These are phyloP conservation scores for Zaprionus taronus DNA, from an alignment of 1,140 invertebrate species.

Conservation along the genomic window DNA sequence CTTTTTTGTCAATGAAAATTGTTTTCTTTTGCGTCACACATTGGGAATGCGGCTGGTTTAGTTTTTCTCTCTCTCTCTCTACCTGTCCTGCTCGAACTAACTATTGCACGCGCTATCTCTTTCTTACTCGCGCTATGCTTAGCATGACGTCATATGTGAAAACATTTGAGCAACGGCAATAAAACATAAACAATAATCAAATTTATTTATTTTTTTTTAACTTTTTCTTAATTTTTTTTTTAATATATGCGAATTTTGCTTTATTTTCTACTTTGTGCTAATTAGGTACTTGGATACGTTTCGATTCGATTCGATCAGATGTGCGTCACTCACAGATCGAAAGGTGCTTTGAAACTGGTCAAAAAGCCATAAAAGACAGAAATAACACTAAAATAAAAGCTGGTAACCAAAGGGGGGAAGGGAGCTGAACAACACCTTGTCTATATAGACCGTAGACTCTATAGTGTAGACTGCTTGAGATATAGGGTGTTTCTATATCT, in stretches of 20 bases:
- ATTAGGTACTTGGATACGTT: slow-evolving; percentile 26
- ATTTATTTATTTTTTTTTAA: slow-evolving; percentile 27
- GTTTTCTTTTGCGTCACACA: slow-evolving; percentile 58
- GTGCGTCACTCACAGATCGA: slow-evolving; percentile 36
- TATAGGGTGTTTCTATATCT: slow-evolving; percentile 10
- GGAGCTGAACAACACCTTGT: slow-evolving; percentile 10
- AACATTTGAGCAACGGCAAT: neutral
- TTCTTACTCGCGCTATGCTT: neutral
- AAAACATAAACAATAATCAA: slow-evolving; percentile 19
- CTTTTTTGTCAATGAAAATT: slow-evolving; percentile 60
- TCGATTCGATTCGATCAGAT: slow-evolving; percentile 5
- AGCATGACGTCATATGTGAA: slow-evolving; percentile 6
- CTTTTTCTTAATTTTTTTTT: slow-evolving; percentile 19
- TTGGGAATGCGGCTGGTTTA: slow-evolving; percentile 72
- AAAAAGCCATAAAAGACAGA: slow-evolving; percentile 37
- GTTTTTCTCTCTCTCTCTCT: slow-evolving; percentile 35
- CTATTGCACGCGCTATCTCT: neutral
- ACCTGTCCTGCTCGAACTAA: neutral
- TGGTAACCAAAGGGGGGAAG: slow-evolving; percentile 10
- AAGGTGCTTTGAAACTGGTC: slow-evolving; percentile 33
- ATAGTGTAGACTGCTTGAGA: neutral
- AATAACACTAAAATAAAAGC: slow-evolving; percentile 24
- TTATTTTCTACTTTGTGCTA: slow-evolving; percentile 15
- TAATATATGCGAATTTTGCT: slow-evolving; percentile 16
- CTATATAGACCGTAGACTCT: slow-evolving; percentile 1